Conservation (phyloP, 1,140 invertebrate species). For the Polypedilum vanderplanki region DNA sequence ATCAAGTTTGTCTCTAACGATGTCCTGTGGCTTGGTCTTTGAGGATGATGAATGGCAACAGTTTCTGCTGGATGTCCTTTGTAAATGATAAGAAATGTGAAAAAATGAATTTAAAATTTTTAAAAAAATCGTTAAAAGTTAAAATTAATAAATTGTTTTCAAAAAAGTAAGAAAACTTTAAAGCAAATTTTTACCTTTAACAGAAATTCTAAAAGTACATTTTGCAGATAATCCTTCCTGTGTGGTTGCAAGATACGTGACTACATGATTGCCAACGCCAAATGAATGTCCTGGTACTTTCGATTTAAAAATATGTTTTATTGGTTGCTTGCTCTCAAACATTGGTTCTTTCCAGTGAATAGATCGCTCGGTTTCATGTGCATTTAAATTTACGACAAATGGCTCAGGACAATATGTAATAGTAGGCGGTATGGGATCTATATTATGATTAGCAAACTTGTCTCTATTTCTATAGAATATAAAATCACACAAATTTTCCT, state of each 20-base stretch:
- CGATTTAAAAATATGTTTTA: constrained; percentile 55
- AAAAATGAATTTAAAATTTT: neutral
- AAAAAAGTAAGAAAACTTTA: neutral
- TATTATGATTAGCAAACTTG: constrained; percentile 31
- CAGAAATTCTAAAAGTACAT: constrained; percentile 56
- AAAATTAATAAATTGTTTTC: neutral
- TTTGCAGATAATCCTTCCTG: constrained; percentile 52
- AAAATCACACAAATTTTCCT: constrained; percentile 33
- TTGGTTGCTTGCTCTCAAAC: constrained; percentile 56
- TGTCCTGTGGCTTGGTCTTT: neutral
- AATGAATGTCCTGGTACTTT: constrained; percentile 55
- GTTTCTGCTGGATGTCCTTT: too few species aligned
- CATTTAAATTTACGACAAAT: constrained; percentile 51
- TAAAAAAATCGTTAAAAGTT: neutral
- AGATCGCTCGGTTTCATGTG: constrained; percentile 48
- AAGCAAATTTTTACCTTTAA: constrained; percentile 47
- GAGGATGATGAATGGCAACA: neutral
- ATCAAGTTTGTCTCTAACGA: constrained; percentile 22
- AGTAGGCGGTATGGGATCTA: constrained; percentile 47
- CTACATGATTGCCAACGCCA: constrained; percentile 51
- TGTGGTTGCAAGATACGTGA: constrained; percentile 58
- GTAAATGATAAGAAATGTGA: neutral
- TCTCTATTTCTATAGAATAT: neutral
- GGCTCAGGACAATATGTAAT: constrained; percentile 56
- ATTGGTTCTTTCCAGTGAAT: constrained; percentile 62